A percentile compares a stretch with the other conserved stretches of the same genome.
These are phyloP conservation scores for Trimorus sp. DNA, from an alignment of 2,888 invertebrate species.

Conservation along the genomic window DNA sequence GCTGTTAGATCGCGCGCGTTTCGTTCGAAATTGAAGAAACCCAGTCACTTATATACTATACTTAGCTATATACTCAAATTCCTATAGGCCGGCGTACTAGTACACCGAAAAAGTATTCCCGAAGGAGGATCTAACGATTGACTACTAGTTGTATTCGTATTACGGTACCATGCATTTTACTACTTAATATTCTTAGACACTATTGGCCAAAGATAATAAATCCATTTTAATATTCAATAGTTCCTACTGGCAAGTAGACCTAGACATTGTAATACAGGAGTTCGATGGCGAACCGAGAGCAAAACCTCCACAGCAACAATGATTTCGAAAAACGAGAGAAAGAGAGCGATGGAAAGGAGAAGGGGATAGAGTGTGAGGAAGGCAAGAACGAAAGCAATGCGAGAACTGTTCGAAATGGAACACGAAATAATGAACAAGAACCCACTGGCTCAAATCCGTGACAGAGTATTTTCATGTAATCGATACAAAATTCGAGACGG, in stretches of 20 bases:
- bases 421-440: conserved; percentile 31
- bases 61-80: conserved; percentile 57
- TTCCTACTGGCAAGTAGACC: conserved; percentile 62
- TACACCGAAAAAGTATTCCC: conserved; percentile 60
- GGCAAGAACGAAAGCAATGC: not conserved
- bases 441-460: conserved; percentile 62
- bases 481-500: conserved; percentile 64
- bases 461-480: conserved; percentile 64
- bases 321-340: conserved; percentile 1
- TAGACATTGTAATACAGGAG: conserved; percentile 57
- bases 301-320: not conserved
- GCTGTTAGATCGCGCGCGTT: conserved; percentile 57
- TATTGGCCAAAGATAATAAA: conserved; percentile 65
- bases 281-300: not conserved
- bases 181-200: conserved; percentile 60
- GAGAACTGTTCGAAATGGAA: not conserved
- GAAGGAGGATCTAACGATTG: conserved; percentile 57
- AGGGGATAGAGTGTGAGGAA: not conserved
- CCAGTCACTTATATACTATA: conserved; percentile 49
- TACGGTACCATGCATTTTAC: conserved; percentile 56
- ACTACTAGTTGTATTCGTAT: conserved; percentile 62
- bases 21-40: conserved; percentile 48
- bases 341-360: not conserved
- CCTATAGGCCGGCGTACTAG: conserved; percentile 59
- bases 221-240: conserved; percentile 63